Evolutionary conservation across 2,888 invertebrate genomes (phyloP), one percentile per base, ranked within the genome.

Genomic region (Chaetogeoica ovagalla): DNA sequence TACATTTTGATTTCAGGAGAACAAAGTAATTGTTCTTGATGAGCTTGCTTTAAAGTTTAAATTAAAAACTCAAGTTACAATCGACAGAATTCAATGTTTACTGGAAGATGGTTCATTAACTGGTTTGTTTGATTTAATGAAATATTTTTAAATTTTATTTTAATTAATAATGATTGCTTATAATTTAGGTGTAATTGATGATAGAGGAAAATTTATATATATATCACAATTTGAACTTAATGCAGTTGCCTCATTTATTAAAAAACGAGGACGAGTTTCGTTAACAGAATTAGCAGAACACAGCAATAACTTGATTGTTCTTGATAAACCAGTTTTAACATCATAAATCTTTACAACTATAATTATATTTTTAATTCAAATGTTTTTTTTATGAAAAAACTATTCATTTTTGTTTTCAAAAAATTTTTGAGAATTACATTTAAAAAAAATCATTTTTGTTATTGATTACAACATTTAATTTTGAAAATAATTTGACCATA

Each of bases 201-300:
- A 99, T 86, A 89, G 99, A 82, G 99, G 99, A 23, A 99, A 99
- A 87, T 99, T 99, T 86, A 98, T 99, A 85, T 99, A 96, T 87
- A 94, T 99, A 75, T 96, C 97, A 0, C 90, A 91, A 84, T 91
- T 92, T 65, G 99, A 99, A 87, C 89, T 98, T 82, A 90, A 93
- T 84, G 93, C 94, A 82, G 96, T 99, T 2, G 97, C 97, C 0
- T 97, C 96, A 86, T 99, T 98, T 86, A 95, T 99, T 23, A 92
- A 90, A 84, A 97, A 98, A 86, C 90, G 97, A 72, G 99, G 99
- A 0, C 89, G 98, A 82, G 94, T 99, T 0, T 95, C 97, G 0
- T 95, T 99, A 71, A 87, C 92, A 0, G 99, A 99, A 84, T 87
- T 99, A 82, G 98, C 95, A 0, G 97, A 98, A 86, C 93, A 93